Percentiles rank a stretch among this genome's conserved stretches.
Conservation (phyloP, 2,113 vertebrate species). For the Xenopus borealis region DNA sequence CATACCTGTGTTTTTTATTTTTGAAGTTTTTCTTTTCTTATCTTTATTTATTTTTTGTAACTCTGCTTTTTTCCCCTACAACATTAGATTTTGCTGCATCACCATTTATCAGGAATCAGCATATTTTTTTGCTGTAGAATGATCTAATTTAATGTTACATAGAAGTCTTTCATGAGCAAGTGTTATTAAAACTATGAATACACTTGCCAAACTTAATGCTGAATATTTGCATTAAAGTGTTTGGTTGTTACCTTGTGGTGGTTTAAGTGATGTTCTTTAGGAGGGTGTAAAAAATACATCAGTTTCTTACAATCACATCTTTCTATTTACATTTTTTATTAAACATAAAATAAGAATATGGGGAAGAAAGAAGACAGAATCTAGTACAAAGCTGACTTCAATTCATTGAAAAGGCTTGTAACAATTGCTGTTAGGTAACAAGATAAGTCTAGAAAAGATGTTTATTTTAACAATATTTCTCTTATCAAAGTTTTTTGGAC, state of each 20-base stretch:
- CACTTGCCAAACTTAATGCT: slow-evolving; percentile 44
- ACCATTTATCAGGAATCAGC: slow-evolving; percentile 39
- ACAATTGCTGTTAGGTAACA: slow-evolving; percentile 24
- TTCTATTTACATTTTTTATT: slow-evolving; percentile 43
- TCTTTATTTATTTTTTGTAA: too few species aligned
- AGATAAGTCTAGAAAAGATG: slow-evolving; percentile 28
- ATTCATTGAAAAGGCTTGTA: slow-evolving; percentile 30
- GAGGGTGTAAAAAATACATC: slow-evolving; percentile 44
- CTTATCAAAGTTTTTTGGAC: slow-evolving; percentile 31
- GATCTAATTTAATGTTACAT: slow-evolving; percentile 40
- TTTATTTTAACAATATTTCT: slow-evolving; percentile 27
- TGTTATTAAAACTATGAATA: slow-evolving; percentile 47
- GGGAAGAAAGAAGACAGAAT: slow-evolving; percentile 25
- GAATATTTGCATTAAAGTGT: slow-evolving; percentile 44
- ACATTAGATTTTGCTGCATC: slow-evolving; percentile 21
- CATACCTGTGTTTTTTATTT: slow-evolving; percentile 1
- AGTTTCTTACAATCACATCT: slow-evolving; percentile 35
- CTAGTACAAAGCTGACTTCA: slow-evolving; percentile 30
- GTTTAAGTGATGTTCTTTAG: slow-evolving; percentile 44
- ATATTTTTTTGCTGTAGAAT: slow-evolving; percentile 24
- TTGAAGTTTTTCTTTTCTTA: not conserved
- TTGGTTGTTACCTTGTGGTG: slow-evolving; percentile 44
- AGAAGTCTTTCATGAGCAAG: slow-evolving; percentile 42
- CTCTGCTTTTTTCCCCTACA: not conserved
- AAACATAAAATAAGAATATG: slow-evolving; percentile 35